Evolutionary conservation across 2,113 vertebrate species (phyloP), one percentile per base, ranked within the genome.

Genomic region (Chionis minor): DNA sequence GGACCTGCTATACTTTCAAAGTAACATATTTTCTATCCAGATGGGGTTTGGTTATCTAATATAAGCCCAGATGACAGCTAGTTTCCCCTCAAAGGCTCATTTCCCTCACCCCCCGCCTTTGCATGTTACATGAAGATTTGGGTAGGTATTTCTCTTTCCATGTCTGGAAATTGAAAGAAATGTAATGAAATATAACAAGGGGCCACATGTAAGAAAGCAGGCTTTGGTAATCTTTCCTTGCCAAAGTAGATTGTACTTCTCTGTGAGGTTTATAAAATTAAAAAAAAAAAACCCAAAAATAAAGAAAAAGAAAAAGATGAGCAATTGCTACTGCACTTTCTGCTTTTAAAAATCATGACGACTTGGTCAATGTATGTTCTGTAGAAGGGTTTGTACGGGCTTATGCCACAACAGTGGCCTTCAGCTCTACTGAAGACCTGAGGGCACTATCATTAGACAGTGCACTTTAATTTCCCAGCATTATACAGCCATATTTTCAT

Each of bases 381-480:
- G 6, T 49, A 54, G 27, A 90, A 88, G 54, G 3, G 14, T 92
- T 81, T 91, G 44, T 61, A 56, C 63, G 62, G 30, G 54, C 47
- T 77, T 67, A 32, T 38, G 59, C 35, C 56, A 92, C 61, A 92
- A 66, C 47, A 90, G 16, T 38, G 51, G 79, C 32, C n/a, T 59
- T 80, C 13, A 5, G 21, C 21, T 23, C 44, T 96, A 79, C 91
- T 56, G 55, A 90, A 69, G 55, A 49, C 67, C 69, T 59, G 13
- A 62, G 26, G 63, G 75, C 30, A 69, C 72, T 81, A 72, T 52
- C 61, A 87, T 81, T 79, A 96, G 32, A 42, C 19, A 47, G 35
- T 28, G 35, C 11, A 35, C 49, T 95, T 91, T 52, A 63, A 96
- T 91, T 96, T 92, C 40, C 84, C 95, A 94, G 69, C 38, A 72